Evolutionary conservation across 2,113 vertebrate species (phyloP), one percentile per base, ranked within the genome.

Genomic region (Sula dactylatra): DNA sequence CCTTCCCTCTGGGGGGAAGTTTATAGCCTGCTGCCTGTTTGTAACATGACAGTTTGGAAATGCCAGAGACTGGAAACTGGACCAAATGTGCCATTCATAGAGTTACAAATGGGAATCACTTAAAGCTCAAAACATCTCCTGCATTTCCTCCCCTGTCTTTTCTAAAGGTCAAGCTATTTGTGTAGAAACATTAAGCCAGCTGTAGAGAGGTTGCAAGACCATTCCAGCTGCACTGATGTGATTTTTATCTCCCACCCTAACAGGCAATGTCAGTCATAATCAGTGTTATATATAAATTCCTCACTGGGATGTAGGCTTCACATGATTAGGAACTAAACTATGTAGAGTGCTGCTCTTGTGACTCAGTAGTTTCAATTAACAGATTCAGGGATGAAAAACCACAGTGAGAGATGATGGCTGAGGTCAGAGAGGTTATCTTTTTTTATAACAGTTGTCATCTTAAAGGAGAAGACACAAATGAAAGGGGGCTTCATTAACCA

Each of bases 161-260:
- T 90, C 55, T 93, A 95, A 97, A 97, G 96, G 95, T 96, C 93
- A 96, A 86, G 44, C 74, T 96, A 95, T 94, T 97, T 93, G 79
- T 96, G 79, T 54, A 86, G 85, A 92, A 94, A 88, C 92, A 94
- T 96, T 90, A 95, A 96, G 56, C 78, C 92, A 96, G 94, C 79
- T 95, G 95, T 74, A 86, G 93, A 94, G 95, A 93, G 71, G 74
- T 87, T 94, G 83, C 67, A 94, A 91, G 88, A 86, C 92, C 74
- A 73, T 95, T 95, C 59, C 72, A 95, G 74, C 85, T 94, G 78
- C 20, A 20, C 15, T 86, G 83, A 94, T 94, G 82, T 82, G 91
- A 86, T 80, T 95, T 95, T 96, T 86, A 92, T 96, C 92, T 95
- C 64, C 65, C 62, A 91, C 47, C 58, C 70, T 92, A 93, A 92